Evolutionary conservation across 2,797 vertebrate species (phyloP), one percentile per base, ranked within the genome.

Genomic region (Stomatorhinus walkeri): DNA sequence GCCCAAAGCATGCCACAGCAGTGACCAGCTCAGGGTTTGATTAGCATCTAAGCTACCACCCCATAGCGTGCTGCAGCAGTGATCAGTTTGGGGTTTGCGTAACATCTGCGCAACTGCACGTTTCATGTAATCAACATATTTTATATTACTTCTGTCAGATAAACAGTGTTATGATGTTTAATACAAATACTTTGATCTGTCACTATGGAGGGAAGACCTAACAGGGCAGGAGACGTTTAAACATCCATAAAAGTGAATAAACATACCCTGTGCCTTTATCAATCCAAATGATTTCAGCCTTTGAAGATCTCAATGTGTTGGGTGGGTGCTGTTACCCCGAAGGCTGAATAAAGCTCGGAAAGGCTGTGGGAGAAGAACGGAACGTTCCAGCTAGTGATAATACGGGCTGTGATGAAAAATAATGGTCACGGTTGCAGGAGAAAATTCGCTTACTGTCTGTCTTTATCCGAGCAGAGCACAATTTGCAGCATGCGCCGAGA

Each of bases 351-450:
- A 85, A 85, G 83, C 48, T 32, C 28, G 52, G 22, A 28, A 28
- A 32, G 48, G 48, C 83, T 52, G 49, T 48, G 46, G 19, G 83
- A 51, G 48, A 51, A 19, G 48, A 51, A 85, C 48, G 0, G 14
- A 85, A 85, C 54, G 49, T 52, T 85, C 83, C 4, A 10, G 49
- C 12, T 85, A 14, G 83, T 85, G 32, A 43, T 79, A 79, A 46
- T 46, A 79, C 46, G 46, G 24, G 22, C 83, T 85, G 83, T 49
- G 83, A 85, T 85, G 83, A 54, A 52, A 51, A 85, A 85, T 16
- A 85, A 85, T 52, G 72, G 40, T 52, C 83, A 85, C 24, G 22
- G 22, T 12, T 28, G 83, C 22, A 28, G 22, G 9, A 28, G 46
- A 52, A 52, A 85, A 85, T 85, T 22, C 14, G 7, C 46, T 49